A percentile compares a stretch with the other conserved stretches of the same genome.
Conservation (phyloP, 1,140 invertebrate genomes). For the Euura lappo region DNA sequence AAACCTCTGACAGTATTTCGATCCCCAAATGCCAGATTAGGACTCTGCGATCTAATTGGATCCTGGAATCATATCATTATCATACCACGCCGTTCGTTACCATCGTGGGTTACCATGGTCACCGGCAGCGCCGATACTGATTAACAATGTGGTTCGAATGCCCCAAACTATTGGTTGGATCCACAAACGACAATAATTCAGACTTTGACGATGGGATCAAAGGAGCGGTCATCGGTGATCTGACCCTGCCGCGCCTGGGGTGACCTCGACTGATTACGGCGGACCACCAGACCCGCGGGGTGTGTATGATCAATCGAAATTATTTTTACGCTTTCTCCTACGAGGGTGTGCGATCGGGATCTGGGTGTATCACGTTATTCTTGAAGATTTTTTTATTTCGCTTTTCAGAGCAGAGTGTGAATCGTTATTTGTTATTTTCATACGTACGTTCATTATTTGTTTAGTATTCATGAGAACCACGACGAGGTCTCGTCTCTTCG, state of each 20-base stretch:
- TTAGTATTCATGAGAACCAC: background rate
- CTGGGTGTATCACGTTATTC: too few species aligned
- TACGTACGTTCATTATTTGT: background rate
- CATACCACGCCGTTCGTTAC: too few species aligned
- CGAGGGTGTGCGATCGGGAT: background rate
- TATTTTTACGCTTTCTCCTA: background rate
- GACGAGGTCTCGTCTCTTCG: background rate
- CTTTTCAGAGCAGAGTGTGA: background rate
- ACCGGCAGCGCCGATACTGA: background rate
- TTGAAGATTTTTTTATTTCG: background rate
- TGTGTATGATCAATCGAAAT: background rate
- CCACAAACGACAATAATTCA: conserved; percentile 1
- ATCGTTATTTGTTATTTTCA: background rate
- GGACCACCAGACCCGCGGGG: background rate
- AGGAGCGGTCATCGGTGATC: background rate
- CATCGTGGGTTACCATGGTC: background rate
- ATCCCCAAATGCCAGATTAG: background rate
- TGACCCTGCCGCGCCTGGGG: background rate
- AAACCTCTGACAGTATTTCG: background rate
- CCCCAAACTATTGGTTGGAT: background rate
- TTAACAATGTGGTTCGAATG: background rate
- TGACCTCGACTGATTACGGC: background rate
- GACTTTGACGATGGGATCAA: background rate
- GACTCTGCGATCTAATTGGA: background rate
- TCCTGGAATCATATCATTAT: too few species aligned